A percentile compares a stretch with the other conserved stretches of the same genome.
Conservation (phyloP, 2,888 invertebrate species). For the Cancer borealis region DNA sequence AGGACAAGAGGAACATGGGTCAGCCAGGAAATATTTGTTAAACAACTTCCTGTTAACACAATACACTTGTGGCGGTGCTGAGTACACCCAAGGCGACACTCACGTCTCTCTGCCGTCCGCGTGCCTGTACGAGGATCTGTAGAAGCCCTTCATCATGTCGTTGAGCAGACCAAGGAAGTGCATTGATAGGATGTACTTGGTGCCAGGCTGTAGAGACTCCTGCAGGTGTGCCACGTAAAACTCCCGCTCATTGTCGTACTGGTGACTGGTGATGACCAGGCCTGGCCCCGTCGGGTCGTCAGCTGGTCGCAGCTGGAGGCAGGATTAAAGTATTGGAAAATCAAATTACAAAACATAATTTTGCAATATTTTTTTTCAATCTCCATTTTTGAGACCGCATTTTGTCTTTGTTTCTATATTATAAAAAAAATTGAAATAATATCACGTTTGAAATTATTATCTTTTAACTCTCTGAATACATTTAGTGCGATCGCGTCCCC, state of each 20-base stretch:
- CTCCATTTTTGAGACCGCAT: no score
- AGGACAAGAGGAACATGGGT: neutral
- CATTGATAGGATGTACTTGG: constrained; percentile 86
- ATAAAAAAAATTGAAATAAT: no score
- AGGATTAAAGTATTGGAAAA: neutral
- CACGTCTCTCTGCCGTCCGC: constrained; percentile 78
- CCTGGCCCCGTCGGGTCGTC: constrained; percentile 22
- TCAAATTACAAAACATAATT: no score
- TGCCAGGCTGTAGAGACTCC: constrained; percentile 83
- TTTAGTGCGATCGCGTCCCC: neutral
- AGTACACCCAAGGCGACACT: neutral
- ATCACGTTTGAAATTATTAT: no score
- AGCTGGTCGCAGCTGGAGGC: neutral
- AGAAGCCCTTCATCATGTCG: constrained; percentile 90
- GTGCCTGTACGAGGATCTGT: constrained; percentile 88
- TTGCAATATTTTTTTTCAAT: no score
- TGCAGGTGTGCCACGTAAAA: constrained; percentile 86
- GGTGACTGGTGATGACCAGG: constrained; percentile 31
- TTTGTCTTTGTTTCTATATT: no score
- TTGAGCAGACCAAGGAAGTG: constrained; percentile 86
- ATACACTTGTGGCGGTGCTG: neutral
- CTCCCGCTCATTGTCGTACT: constrained; percentile 81
- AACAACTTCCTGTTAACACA: neutral
- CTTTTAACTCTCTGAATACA: no score
- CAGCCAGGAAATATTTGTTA: neutral